Conservation (phyloP, 2,888 invertebrate species). For the Molanna angustata region DNA sequence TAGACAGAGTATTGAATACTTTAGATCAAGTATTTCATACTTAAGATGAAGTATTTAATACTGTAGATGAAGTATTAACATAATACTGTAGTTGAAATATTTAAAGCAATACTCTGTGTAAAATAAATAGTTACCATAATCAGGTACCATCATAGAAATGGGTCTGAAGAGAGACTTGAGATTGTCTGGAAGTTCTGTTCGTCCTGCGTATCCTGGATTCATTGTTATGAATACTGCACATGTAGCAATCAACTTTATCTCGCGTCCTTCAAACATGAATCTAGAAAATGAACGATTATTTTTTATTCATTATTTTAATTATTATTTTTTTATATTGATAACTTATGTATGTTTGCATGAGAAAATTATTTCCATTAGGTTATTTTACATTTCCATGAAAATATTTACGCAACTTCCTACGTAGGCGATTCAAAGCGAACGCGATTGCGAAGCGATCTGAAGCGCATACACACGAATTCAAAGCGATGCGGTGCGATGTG, state of each 20-base stretch:
- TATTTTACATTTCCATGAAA: too few relatives aligned
- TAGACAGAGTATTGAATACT: background rate
- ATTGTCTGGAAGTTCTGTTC: slow-evolving; percentile 82
- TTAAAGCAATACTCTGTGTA: background rate
- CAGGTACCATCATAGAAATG: slow-evolving; percentile 92
- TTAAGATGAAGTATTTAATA: too few relatives aligned
- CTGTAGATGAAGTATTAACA: background rate
- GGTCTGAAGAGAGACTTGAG: slow-evolving; percentile 80
- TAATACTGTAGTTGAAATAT: background rate
- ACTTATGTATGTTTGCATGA: too few relatives aligned
- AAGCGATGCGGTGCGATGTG: too few relatives aligned
- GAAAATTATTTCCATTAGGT: too few relatives aligned
- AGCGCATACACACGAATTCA: too few relatives aligned
- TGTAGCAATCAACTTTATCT: slow-evolving; percentile 66
- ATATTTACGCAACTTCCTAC: too few relatives aligned
- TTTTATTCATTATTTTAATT: too few relatives aligned
- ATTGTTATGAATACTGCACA: slow-evolving; percentile 81
- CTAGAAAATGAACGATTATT: slow-evolving; percentile 49
- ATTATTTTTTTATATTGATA: too few relatives aligned
- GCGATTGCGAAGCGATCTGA: too few relatives aligned
- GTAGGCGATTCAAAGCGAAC: too few relatives aligned
- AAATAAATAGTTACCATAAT: slow-evolving; percentile 62
- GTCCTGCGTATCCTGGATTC: slow-evolving; percentile 79
- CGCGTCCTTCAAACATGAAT: slow-evolving; percentile 78
- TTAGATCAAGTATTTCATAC: too few relatives aligned